Evolutionary conservation across 2,888 invertebrate species (phyloP).

Genomic region (Automeris io): DNA sequence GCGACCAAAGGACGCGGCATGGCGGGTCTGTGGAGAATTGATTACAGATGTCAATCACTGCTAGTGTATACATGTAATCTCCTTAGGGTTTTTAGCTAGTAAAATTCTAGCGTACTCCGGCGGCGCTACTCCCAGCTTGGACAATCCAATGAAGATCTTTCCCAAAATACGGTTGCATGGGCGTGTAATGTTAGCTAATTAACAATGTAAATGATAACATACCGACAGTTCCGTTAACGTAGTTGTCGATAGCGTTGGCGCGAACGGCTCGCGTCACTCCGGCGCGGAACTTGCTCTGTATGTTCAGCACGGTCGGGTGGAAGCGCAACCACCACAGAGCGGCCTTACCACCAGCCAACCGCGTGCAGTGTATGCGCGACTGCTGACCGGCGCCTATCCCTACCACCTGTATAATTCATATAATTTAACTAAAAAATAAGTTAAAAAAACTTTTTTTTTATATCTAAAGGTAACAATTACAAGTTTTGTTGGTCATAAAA

Average conservation of each 20-base stretch:
- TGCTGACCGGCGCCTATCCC: constrained; percentile 99
- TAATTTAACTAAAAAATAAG: no score
- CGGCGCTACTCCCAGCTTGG: no score
- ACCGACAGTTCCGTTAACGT: constrained; percentile 93
- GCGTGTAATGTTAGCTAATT: neutral
- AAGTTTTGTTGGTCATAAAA: no score
- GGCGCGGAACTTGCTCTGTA: constrained; percentile 85
- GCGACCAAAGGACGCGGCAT: no score
- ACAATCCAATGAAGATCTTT: no score
- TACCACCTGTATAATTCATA: constrained; percentile 78
- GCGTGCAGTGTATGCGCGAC: constrained; percentile 97
- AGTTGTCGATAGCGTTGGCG: constrained; percentile 97
- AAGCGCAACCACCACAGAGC: constrained; percentile 98
- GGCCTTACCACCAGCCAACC: constrained; percentile 97
- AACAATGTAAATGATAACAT: constrained; percentile 23
- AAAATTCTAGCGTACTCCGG: no score
- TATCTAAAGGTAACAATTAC: no score
- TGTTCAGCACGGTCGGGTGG: constrained; percentile 86
- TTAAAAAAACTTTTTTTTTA: no score
- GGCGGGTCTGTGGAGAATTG: no score
- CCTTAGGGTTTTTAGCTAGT: no score
- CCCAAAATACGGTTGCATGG: neutral
- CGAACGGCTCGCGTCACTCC: constrained; percentile 93
- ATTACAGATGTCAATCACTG: no score
- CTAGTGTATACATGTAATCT: no score